Evolutionary conservation across 2,888 invertebrate genomes (phyloP), one percentile per base, ranked within the genome.

Genomic region (Ceriagrion tenellum): DNA sequence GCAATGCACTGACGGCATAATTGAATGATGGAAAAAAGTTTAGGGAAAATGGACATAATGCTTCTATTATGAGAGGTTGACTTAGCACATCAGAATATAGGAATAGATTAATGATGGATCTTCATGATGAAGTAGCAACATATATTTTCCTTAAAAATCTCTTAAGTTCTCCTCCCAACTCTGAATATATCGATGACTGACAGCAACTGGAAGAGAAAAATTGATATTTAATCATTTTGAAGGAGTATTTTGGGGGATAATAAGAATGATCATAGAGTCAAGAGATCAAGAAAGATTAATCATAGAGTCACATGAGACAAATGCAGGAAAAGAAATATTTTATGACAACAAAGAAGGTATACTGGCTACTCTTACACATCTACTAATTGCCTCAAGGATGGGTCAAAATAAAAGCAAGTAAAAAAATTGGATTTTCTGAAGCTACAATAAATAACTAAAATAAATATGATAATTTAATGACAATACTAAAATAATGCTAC

Each of bases 191-290:
- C 35, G 81, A 35, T 81, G 13, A 30, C 35, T 35, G 35, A 16
- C 81, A 81, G 81, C 81, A 81, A 81, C 81, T 81, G 35, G 81
- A 81, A 81, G 35, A 81, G n/a, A n/a, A 81, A 81, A 81, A 30
- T 12, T 30, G 81, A 35, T 20, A 3, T 59, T 20, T 47, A 4
- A 47, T 12, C 20, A 59, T 81, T 81, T 81, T 81, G 35, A 35
- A 81, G 26, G 81, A 23, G 35, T 35, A 30, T 81, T 59, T 35
- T 35, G 35, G n/a, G 69, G 13, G 4, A 6, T 16, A 35, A 16
- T 69, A 8, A 81, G 13, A 81, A 81, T 35, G 35, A 35, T 13
- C 35, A 81, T 35, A 81, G 8, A 35, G 16, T 81, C 35, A 81
- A n/a, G n/a, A n/a, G n/a, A n/a, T n/a, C n/a, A n/a, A n/a, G n/a